Evolutionary conservation across 2,113 vertebrate genomes (phyloP).

Genomic region (Halichoerus grypus): DNA sequence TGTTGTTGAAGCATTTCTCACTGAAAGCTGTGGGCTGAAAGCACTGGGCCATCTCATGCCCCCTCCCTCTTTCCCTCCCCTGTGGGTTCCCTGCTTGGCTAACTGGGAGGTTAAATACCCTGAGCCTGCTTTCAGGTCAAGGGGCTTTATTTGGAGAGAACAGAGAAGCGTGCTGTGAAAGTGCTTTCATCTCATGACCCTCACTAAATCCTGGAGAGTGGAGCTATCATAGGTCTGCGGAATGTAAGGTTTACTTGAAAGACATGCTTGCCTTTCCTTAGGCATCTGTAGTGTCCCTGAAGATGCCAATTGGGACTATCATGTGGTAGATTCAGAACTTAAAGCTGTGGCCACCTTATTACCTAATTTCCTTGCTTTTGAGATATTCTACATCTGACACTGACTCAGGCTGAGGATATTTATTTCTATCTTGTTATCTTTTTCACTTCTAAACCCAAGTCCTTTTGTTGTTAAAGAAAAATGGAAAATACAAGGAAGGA

Average conservation of each 20-base stretch:
- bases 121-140: not conserved
- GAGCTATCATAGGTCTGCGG: no score
- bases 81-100: not conserved
- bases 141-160: no score
- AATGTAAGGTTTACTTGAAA: not conserved
- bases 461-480: not conserved
- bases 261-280: not conserved
- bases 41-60: not conserved
- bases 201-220: no score
- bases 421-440: not conserved
- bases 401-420: not conserved
- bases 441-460: not conserved
- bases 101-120: not conserved
- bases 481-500: not conserved
- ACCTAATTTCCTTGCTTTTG: not conserved
- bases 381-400: not conserved
- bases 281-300: not conserved
- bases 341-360: not conserved
- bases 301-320: not conserved
- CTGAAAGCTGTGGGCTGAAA: not conserved
- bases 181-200: no score
- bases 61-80: not conserved
- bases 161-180: no score
- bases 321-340: not conserved
- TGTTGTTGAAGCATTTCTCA: not conserved